Evolutionary conservation across 2,797 vertebrate genomes (phyloP).

Genomic region (Oreortyx pictus): DNA sequence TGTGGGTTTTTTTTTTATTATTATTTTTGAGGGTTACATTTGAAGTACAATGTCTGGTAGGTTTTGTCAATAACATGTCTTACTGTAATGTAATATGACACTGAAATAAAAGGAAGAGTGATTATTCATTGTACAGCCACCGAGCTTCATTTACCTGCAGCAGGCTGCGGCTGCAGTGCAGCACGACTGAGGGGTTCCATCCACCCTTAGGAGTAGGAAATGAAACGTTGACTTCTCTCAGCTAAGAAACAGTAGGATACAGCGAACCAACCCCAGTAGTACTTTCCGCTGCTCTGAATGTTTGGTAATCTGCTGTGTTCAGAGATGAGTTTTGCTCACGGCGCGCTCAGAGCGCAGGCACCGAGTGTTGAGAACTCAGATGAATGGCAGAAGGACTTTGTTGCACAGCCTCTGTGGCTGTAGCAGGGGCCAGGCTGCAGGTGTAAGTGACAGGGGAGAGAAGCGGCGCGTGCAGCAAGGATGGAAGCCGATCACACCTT

Average conservation of each 20-base stretch:
- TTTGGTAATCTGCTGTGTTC: not conserved
- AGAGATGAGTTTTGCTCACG: not conserved
- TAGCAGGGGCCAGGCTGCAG: not conserved
- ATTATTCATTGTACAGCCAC: constrained; percentile 56
- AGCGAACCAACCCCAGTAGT: not conserved
- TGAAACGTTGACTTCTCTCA: not conserved
- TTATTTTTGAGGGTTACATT: constrained; percentile 41
- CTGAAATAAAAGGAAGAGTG: constrained; percentile 77
- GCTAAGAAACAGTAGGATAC: not conserved
- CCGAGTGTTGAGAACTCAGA: not conserved
- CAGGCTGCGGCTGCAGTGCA: not conserved
- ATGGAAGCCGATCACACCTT: no score
- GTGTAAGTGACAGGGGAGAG: not conserved
- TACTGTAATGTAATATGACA: constrained; percentile 72
- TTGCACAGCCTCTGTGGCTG: not conserved
- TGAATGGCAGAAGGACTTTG: not conserved
- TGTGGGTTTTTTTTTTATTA: not conserved
- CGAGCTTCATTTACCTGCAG: constrained; percentile 65
- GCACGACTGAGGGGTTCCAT: not conserved
- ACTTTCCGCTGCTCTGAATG: not conserved
- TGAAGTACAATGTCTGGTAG: constrained; percentile 66
- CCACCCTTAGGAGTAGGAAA: not conserved
- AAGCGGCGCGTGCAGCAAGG: not conserved
- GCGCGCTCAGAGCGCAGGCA: not conserved
- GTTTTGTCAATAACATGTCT: constrained; percentile 69